Base-by-base conservation (phyloP, 2,113 vertebrate species). In the Azemiops feae region DNA sequence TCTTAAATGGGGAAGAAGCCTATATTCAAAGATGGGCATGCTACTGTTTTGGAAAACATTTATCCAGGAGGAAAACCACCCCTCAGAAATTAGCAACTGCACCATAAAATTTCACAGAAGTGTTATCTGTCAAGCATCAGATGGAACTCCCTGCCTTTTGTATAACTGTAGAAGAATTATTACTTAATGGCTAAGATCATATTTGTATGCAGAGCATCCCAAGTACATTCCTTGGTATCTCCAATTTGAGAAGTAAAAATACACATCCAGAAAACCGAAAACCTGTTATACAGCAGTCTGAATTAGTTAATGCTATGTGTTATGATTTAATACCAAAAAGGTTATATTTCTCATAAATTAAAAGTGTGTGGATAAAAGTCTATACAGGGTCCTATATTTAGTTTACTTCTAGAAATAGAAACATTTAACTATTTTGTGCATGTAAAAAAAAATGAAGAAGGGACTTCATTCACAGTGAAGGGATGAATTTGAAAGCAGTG, bases 101-200 rank as follows among this genome's bases (percentile, higher is more conserved):
- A 85, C 23, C 54, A 20, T 34, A 30, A 52, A 91, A 74, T 92
- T 93, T 60, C 92, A 87, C 94, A 94, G 89, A 69, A 4, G 18
- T 69, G 34, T 60, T 50, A 34, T 12, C 6, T 88, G 3, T 34
- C 1, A 74, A 43, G 16, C 25, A 54, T 88, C 22, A 9, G 7
- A 30, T 25, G 39, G 45, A 69, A 54, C n/a, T 53, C 54, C 52
- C 34, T 7, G 27, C 34, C 34, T 81, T 53, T 16, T 10, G 1
- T 88, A 39, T 45, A 53, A 54, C 20, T 27, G 5, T 16, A 2
- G 18, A 89, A 74, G 34, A 25, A 4, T 9, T 52, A 52, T 30
- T 30, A 18, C 16, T 90, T 27, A 52, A 47, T 50, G 45, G 45
- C 27, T 22, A 16, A 58, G 43, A 5, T n/a, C 58, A 69, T 90